Percentiles rank a stretch among this genome's conserved stretches.
phyloP scores from a whole-genome alignment of 2,113 vertebrate genomes.

The Semicossyphus pulcher region DNA sequence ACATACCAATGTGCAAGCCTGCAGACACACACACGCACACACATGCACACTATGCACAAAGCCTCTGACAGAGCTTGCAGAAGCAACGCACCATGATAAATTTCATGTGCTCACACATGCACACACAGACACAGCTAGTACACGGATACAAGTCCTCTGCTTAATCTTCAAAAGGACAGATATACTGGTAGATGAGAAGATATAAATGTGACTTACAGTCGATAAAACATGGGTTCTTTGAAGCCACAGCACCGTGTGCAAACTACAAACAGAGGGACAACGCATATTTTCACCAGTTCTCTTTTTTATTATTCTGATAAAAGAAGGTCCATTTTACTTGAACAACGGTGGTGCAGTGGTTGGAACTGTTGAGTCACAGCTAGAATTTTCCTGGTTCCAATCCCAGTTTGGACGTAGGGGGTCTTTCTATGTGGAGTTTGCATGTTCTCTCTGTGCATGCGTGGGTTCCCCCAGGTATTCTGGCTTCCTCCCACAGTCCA shows the following conservation, averaged over 20 bases:
- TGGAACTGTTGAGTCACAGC: no score
- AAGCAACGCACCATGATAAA: constrained; percentile 24
- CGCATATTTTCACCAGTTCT: not conserved
- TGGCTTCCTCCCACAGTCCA: no score
- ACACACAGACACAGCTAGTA: not conserved
- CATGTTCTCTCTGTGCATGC: no score
- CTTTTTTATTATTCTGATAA: no score
- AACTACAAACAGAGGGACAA: not conserved
- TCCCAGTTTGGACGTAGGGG: no score
- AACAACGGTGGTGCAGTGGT: no score
- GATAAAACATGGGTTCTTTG: not conserved
- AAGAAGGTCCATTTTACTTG: no score
- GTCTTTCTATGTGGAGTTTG: no score
- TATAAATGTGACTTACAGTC: not conserved
- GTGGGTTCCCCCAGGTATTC: no score
- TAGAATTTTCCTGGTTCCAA: no score
- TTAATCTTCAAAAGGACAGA: constrained; percentile 14
- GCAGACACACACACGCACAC: constrained; percentile 7
- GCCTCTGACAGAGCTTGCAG: not conserved
- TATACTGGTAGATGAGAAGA: constrained; percentile 5
- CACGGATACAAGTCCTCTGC: not conserved
- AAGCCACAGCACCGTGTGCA: not conserved
- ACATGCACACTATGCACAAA: no score
- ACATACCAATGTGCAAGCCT: not conserved
- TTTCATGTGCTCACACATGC: constrained; percentile 14